Evolutionary conservation across 2,113 vertebrate genomes (phyloP).

Genomic region (Tor tambroides): DNA sequence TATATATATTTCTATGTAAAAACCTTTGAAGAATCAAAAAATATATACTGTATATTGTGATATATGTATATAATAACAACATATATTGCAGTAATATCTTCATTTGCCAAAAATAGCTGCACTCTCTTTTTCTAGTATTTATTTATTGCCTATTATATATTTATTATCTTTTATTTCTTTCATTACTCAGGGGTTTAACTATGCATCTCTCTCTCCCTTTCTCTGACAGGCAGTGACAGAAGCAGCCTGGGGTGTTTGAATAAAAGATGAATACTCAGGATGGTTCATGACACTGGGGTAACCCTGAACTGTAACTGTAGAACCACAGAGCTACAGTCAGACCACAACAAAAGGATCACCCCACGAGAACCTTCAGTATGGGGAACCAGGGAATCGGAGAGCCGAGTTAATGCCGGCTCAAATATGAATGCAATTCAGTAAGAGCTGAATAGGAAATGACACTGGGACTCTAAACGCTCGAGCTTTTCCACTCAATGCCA

Average conservation of each 20-base stretch:
- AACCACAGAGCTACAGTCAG: constrained; percentile 31
- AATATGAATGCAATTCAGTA: constrained; percentile 36
- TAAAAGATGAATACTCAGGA: constrained; percentile 50
- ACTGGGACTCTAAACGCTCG: constrained; percentile 24
- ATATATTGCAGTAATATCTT: not conserved
- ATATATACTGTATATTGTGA: no score
- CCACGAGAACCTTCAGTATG: constrained; percentile 25
- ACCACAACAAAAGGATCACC: constrained; percentile 46
- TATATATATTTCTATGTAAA: not conserved
- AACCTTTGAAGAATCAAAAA: no score
- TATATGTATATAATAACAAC: no score
- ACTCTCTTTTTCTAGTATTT: not conserved
- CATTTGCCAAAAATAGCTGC: not conserved
- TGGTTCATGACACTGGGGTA: constrained; percentile 51
- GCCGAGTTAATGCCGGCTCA: constrained; percentile 25
- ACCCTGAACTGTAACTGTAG: constrained; percentile 53
- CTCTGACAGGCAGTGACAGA: constrained; percentile 44
- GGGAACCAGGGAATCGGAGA: constrained; percentile 20
- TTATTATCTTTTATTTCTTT: constrained; percentile 14
- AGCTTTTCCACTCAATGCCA: constrained; percentile 20
- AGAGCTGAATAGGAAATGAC: constrained; percentile 34
- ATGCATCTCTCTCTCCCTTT: constrained; percentile 25
- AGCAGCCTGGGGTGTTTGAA: constrained; percentile 47
- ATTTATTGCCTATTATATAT: constrained; percentile 33
- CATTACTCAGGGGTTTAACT: constrained; percentile 41